Evolutionary conservation across 2,888 invertebrate genomes (phyloP), one percentile per base, ranked within the genome.

Genomic region (Drosophila imparisetae): DNA sequence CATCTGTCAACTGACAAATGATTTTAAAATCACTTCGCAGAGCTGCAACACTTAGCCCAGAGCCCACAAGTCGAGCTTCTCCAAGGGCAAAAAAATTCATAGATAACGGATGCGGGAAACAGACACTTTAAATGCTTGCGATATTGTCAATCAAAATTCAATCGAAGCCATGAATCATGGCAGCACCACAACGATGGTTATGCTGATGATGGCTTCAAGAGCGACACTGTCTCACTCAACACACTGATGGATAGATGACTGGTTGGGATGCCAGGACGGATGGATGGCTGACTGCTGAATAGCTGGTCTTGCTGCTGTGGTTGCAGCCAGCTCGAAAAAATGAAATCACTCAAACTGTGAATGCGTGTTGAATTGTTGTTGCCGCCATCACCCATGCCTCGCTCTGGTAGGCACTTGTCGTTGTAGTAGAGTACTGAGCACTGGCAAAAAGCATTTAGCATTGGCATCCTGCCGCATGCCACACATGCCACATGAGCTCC

Each of bases 111-210:
- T 74, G 80, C 77, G 84, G 91, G 90, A 91, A 91, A 86, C 89
- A 91, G 90, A 91, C 90, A 91, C 90, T 91, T 91, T 87, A 91
- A 92, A 89, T 85, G 89, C 89, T 90, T 89, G 89, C 91, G 90
- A 91, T 91, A 91, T 90, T 91, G 91, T 91, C 91, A 91, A 92
- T 91, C 91, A 91, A 91, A 91, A 90, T 89, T 91, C 92, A 92
- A 92, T 91, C 87, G 89, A 83, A 83, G 81, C 86, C 88, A 91
- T 91, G 90, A 86, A 89, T 87, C 91, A 84, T 81, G 80, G 65
- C 81, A 77, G 67, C 68, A 69, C 55, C 38, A 15, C 45, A 38
- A 65, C 64, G 67, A 73, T 83, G 82, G 78, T 68, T 73, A 74
- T 80, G 74, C 70, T 71, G 81, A 78, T 88, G 89, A 86, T 84